These are phyloP conservation scores for Trichacis sp. DNA, from an alignment of 2,888 invertebrate genomes.

Conservation along the genomic window DNA sequence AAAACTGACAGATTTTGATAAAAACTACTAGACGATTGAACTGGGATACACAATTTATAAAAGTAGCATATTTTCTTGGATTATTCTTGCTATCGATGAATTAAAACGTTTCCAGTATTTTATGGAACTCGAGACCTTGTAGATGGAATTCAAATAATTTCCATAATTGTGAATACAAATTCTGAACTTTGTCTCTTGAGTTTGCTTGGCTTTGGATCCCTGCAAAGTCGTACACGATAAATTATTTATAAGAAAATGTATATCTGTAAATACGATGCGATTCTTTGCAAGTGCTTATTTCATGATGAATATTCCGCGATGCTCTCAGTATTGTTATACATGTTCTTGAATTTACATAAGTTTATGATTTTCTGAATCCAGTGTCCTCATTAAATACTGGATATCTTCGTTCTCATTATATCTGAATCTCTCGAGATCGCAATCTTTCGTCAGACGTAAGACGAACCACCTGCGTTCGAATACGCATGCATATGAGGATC, in stretches of 20 bases:
- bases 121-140: conserved; percentile 32
- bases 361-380: too few species aligned
- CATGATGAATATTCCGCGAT: not conserved
- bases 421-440: too few species aligned
- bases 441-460: too few species aligned
- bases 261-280: conserved; percentile 23
- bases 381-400: too few species aligned
- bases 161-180: conserved; percentile 42
- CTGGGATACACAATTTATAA: too few species aligned
- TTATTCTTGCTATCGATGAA: conserved; percentile 13
- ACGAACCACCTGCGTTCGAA: too few species aligned
- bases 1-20: too few species aligned
- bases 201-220: conserved; percentile 33
- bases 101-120: conserved; percentile 33
- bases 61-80: conserved; percentile 27
- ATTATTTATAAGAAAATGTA: conserved; percentile 38
- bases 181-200: conserved; percentile 35
- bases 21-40: too few species aligned
- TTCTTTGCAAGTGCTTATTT: conserved; percentile 2
- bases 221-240: conserved; percentile 36
- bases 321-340: not conserved
- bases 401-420: too few species aligned
- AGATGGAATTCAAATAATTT: conserved; percentile 41
- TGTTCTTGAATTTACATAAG: too few species aligned
- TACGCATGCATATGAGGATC: too few species aligned